phyloP scores from a whole-genome alignment of 2,888 invertebrate genomes.

The Lobophora halterata region DNA sequence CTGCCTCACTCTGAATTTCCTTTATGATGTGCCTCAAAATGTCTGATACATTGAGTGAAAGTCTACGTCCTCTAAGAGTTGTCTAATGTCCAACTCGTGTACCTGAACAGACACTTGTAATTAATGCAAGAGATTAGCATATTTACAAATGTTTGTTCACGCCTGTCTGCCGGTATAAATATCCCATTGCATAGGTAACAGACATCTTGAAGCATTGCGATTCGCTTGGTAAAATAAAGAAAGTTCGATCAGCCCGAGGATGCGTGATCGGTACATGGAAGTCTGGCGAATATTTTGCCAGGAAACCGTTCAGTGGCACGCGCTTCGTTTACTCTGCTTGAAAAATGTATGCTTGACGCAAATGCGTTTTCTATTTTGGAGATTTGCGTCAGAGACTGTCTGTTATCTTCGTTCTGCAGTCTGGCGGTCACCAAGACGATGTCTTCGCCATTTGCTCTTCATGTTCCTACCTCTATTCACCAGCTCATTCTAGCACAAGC shows the following conservation, averaged over 20 bases:
- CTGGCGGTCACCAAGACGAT: slow-evolving; percentile 61
- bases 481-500: neutral
- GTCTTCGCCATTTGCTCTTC: slow-evolving; percentile 43
- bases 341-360: slow-evolving; percentile 79
- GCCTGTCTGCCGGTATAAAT: slow-evolving; percentile 22
- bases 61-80: too few species aligned
- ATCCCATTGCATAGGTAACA: slow-evolving; percentile 23
- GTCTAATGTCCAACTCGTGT: too few species aligned
- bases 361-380: slow-evolving; percentile 80
- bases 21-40: too few species aligned
- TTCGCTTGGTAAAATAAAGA: slow-evolving; percentile 53
- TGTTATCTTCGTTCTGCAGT: slow-evolving; percentile 72
- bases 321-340: slow-evolving; percentile 68
- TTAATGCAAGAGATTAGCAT: slow-evolving; percentile 9
- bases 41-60: too few species aligned
- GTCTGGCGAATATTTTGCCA: slow-evolving; percentile 66
- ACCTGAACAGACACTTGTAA: slow-evolving; percentile 8
- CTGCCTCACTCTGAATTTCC: too few species aligned
- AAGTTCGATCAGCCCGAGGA: slow-evolving; percentile 49
- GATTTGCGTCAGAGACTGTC: slow-evolving; percentile 69
- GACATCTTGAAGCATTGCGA: slow-evolving; percentile 41
- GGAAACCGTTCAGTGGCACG: slow-evolving; percentile 65
- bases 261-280: slow-evolving; percentile 54
- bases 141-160: slow-evolving; percentile 19
- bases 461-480: slow-evolving; percentile 8